Evolutionary conservation across 2,113 vertebrate species (phyloP).

Genomic region (Gambusia affinis): DNA sequence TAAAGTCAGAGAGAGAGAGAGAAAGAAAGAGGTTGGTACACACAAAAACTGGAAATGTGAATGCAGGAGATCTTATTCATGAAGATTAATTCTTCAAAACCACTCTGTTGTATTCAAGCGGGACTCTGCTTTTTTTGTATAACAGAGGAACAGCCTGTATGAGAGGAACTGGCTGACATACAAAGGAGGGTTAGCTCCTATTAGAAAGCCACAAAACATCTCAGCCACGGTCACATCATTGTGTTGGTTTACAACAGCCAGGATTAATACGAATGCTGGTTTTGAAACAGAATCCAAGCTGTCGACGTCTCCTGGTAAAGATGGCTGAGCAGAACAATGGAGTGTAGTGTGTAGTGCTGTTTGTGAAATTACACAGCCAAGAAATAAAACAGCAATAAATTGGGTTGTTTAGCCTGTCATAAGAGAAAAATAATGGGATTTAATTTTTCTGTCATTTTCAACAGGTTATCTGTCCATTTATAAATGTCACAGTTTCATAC

Average conservation of each 20-base stretch:
- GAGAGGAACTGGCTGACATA: conserved; percentile 41
- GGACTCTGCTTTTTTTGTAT: conserved; percentile 12
- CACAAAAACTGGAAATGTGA: conserved; percentile 27
- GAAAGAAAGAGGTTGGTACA: conserved; percentile 7
- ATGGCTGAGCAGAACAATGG: no score
- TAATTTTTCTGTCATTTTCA: no score
- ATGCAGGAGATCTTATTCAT: conserved; percentile 15
- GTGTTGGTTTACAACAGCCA: conserved; percentile 27
- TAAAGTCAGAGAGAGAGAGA: conserved; percentile 26
- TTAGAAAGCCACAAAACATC: conserved; percentile 37
- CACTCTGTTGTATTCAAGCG: conserved; percentile 22
- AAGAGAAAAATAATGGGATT: no score
- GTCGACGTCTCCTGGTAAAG: not conserved
- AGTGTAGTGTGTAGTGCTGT: no score
- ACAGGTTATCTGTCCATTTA: no score
- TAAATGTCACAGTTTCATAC: no score
- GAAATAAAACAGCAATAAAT: no score
- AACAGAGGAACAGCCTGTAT: conserved; percentile 37
- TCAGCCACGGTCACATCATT: conserved; percentile 38
- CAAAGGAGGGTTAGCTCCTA: conserved; percentile 43
- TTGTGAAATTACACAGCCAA: no score
- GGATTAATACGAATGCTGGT: conserved; percentile 24
- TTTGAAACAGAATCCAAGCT: conserved; percentile 13
- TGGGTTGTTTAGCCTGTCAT: no score
- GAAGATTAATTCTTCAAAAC: conserved; percentile 29